phyloP scores from a whole-genome alignment of 2,888 invertebrate genomes.

The Ferrisia virgata region DNA sequence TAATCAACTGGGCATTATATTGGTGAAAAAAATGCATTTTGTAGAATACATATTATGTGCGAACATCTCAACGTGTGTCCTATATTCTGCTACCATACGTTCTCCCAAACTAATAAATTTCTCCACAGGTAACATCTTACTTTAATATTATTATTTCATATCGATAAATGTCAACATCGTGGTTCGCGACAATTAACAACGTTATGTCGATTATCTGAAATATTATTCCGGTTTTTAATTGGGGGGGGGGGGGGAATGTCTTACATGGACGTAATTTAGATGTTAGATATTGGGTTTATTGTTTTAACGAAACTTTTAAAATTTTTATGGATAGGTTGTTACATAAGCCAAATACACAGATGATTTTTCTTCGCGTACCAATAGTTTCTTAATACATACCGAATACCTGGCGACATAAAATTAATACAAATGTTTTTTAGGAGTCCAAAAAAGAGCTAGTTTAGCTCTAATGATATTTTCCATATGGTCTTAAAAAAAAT shows the following conservation, averaged over 20 bases:
- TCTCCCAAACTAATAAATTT: background rate
- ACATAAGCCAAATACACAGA: no score
- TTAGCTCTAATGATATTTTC: no score
- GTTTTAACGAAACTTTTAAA: background rate
- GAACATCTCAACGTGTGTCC: background rate
- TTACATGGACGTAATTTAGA: background rate
- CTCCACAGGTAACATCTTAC: slow-evolving; percentile 8
- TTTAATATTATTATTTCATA: slow-evolving; percentile 21
- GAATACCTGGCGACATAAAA: no score
- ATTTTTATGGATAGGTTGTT: no score
- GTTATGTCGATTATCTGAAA: background rate
- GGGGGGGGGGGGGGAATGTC: no score
- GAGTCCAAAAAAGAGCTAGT: no score
- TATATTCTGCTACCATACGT: background rate
- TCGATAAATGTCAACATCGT: background rate
- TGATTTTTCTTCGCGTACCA: no score
- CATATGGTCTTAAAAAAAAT: no score
- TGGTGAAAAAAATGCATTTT: background rate
- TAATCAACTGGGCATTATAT: background rate
- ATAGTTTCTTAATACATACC: no score
- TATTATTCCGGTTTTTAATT: slow-evolving; percentile 23
- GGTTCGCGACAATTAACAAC: background rate
- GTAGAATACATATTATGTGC: background rate
- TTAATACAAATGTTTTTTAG: no score
- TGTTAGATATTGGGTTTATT: background rate